Evolutionary conservation across 2,113 vertebrate species (phyloP), one percentile per base, ranked within the genome.

Genomic region (Onychostoma macrolepis): DNA sequence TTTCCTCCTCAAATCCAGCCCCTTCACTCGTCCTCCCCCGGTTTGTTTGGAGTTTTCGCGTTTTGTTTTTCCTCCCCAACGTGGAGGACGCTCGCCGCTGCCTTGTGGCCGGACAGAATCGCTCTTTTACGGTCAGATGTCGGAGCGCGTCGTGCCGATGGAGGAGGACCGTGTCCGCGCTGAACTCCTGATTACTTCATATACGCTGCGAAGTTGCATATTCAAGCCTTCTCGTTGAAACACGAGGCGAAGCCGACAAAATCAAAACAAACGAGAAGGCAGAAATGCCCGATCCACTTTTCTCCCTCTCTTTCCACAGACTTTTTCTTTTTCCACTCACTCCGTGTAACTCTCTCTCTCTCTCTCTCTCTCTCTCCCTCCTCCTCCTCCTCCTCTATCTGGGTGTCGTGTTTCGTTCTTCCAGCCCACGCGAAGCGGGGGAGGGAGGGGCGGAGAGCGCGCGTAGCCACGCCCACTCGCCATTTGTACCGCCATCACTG

Each of bases 331-430:
- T 95, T 93, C 93, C 93, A 94, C 93, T 94, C 93, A 89, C 88
- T 87, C 90, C 53, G 89, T 86, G 87, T 87, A 84, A 63, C 85
- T 90, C 90, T 89, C 85, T 88, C 77, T 41, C 80, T 50, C 50
- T 3, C 11, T 41, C 87, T 88, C 82, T 86, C 71, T 78, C 80
- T 85, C 80, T 86, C 76, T 78, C 80, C 90, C 90, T 86, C 71
- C 79, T 80, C 92, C 90, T 84, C 83, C 90, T 91, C 88, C 86
- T 85, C 92, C 89, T 53, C 88, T 53, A 86, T 50, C 89, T 91
- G 93, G 93, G 94, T 95, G 94, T 96, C 94, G 93, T 94, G 94
- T 96, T 95, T 95, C 94, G 88, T 91, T 93, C 94, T 93, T 91
- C 92, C 92, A 91, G 92, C 95, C 95, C 94, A 95, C 95, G 95